Evolutionary conservation across 2,888 invertebrate species (phyloP).

Genomic region (Philaethria dido): DNA sequence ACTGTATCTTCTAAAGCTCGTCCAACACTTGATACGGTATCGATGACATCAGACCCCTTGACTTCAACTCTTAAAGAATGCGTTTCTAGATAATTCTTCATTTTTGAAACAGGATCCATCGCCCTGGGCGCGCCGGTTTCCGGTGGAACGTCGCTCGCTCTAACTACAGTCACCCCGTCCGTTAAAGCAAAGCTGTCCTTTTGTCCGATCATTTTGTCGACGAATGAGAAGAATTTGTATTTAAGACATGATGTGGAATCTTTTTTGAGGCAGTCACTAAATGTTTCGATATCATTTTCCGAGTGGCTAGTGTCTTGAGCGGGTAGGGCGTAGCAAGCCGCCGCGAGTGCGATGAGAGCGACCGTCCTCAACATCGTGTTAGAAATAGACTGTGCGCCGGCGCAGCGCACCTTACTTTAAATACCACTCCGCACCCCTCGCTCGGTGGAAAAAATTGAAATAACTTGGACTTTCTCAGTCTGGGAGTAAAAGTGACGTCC

Average conservation of each 20-base stretch:
- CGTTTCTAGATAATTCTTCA: slow-evolving; percentile 90
- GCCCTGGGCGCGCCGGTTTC: slow-evolving; percentile 92
- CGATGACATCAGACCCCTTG: slow-evolving; percentile 92
- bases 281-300: slow-evolving; percentile 91
- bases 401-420: slow-evolving; percentile 63
- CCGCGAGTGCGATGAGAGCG: slow-evolving; percentile 67
- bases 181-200: slow-evolving; percentile 91
- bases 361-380: slow-evolving; percentile 72
- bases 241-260: slow-evolving; percentile 93
- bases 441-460: slow-evolving; percentile 66
- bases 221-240: slow-evolving; percentile 93
- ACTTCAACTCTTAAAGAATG: slow-evolving; percentile 93
- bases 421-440: slow-evolving; percentile 72
- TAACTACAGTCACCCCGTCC: slow-evolving; percentile 93
- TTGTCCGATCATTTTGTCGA: slow-evolving; percentile 92
- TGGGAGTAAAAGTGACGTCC: slow-evolving; percentile 77
- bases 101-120: slow-evolving; percentile 87
- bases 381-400: slow-evolving; percentile 68
- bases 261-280: slow-evolving; percentile 91
- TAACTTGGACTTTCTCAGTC: slow-evolving; percentile 75
- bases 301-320: slow-evolving; percentile 88
- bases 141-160: slow-evolving; percentile 86
- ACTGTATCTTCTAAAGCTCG: slow-evolving; percentile 90
- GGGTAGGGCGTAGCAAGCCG: slow-evolving; percentile 86
- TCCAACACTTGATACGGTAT: slow-evolving; percentile 91